Evolutionary conservation across 2,113 vertebrate genomes (phyloP).

Genomic region (Axis porcinus): DNA sequence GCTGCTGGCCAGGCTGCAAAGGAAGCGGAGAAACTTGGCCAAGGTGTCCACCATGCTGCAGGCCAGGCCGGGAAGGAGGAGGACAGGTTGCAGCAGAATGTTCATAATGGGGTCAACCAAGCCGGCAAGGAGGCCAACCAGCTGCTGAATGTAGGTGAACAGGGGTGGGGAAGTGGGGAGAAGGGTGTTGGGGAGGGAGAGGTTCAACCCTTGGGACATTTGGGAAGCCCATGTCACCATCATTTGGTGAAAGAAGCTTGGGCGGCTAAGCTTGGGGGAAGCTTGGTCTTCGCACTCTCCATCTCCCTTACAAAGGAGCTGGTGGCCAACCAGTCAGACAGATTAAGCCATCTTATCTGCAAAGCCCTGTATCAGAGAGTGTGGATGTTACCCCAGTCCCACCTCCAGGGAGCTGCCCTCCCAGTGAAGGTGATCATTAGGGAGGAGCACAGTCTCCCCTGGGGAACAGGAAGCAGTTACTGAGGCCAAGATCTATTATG

Average conservation of each 20-base stretch:
- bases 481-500: neutral
- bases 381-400: neutral
- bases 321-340: neutral
- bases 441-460: neutral
- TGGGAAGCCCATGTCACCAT: neutral
- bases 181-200: constrained; percentile 28
- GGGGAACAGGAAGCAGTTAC: neutral
- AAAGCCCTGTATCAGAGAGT: neutral
- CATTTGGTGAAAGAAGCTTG: neutral
- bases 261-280: neutral
- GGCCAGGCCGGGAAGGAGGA: constrained; percentile 68
- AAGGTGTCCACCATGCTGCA: constrained; percentile 64
- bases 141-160: constrained; percentile 76
- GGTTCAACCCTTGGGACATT: neutral
- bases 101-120: constrained; percentile 71
- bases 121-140: constrained; percentile 71
- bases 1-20: constrained; percentile 66
- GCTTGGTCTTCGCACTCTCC: neutral
- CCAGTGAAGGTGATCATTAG: neutral
- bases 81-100: constrained; percentile 55
- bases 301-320: neutral
- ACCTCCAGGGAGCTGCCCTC: neutral
- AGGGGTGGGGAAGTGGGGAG: constrained; percentile 44
- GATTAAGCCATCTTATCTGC: neutral
- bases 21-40: constrained; percentile 63